Evolutionary conservation across 2,113 vertebrate genomes (phyloP), one percentile per base, ranked within the genome.

Genomic region (Rhea pennata): DNA sequence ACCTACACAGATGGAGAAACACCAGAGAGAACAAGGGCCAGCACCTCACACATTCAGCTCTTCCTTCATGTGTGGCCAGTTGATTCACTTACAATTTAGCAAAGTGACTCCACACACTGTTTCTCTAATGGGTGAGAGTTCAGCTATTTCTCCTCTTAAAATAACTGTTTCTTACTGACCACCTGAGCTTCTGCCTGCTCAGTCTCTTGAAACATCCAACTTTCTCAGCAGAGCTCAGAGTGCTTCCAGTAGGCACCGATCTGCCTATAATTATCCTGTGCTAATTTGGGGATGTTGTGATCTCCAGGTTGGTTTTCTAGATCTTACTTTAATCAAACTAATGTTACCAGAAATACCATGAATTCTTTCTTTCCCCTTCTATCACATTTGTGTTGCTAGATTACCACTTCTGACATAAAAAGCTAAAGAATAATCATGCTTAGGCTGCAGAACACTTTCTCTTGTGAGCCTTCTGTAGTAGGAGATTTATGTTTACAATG

Each of bases 381-480:
- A 66, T 67, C 75, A 36, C 39, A 23, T 8, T 86, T 53, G 27
- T 83, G 51, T 59, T 87, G 67, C 91, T 96, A 6, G 73, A 90
- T 94, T 85, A 89, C 42, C 50, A 76, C 44, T 93, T 91, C 86
- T 84, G 69, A 93, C 44, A 79, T 61, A 87, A 90, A 89, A 67
- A 85, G 58, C 4, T 2, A 92, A 75, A 40, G 51, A 90, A 93
- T 2, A 2, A 84, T 92, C 79, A 87, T 44, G 69, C 23, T 74
- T 36, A 27, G 72, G 44, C 26, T 62, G 40, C 59, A 48, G 67
- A 96, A 84, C 23, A 54, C 36, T 69, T 93, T 88, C 42, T 88
- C 59, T 29, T 29, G 87, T 73, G 81, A 88, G 54, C 61, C 40
- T 26, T 82, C 36, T 40, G 22, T 79, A 90, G 96, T 58, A 82